Percentiles rank a stretch among this genome's conserved stretches.
These are phyloP conservation scores for Halictus ligatus DNA, from an alignment of 2,888 invertebrate genomes.

Conservation along the genomic window DNA sequence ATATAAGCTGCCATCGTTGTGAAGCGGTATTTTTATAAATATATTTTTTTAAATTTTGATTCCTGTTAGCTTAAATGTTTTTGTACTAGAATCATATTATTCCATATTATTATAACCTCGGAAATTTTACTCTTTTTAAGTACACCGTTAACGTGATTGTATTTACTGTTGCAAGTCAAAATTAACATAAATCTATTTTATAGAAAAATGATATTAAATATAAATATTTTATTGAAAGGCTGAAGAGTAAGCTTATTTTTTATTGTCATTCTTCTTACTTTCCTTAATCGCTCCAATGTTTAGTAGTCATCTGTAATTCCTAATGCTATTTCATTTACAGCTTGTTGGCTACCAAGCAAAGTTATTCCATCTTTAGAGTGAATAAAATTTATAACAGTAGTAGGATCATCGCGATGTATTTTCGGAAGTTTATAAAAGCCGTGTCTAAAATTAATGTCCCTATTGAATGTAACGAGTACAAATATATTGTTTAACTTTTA, in stretches of 20 bases:
- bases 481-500: not conserved
- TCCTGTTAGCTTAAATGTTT: slow-evolving; percentile 39
- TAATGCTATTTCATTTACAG: slow-evolving; percentile 51
- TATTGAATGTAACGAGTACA: not conserved
- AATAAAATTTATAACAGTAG: slow-evolving; percentile 50
- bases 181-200: slow-evolving; percentile 40
- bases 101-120: slow-evolving; percentile 11
- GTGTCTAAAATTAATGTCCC: slow-evolving; percentile 25
- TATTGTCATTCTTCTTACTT: not conserved
- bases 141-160: slow-evolving; percentile 10
- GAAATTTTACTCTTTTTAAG: slow-evolving; percentile 1
- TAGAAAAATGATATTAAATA: slow-evolving; percentile 23
- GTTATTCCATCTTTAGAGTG: slow-evolving; percentile 53
- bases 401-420: slow-evolving; percentile 17
- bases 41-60: slow-evolving; percentile 34
- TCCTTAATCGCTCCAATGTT: not conserved
- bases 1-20: slow-evolving; percentile 30
- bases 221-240: slow-evolving; percentile 20
- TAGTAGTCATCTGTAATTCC: slow-evolving; percentile 27
- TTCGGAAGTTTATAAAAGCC: slow-evolving; percentile 56
- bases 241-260: not conserved
- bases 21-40: slow-evolving; percentile 33
- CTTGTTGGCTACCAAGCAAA: slow-evolving; percentile 58
- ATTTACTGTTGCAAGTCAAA: slow-evolving; percentile 27
- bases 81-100: slow-evolving; percentile 33